These are phyloP conservation scores for Ctenoplectra terminalis DNA, from an alignment of 1,140 invertebrate genomes.

Conservation along the genomic window DNA sequence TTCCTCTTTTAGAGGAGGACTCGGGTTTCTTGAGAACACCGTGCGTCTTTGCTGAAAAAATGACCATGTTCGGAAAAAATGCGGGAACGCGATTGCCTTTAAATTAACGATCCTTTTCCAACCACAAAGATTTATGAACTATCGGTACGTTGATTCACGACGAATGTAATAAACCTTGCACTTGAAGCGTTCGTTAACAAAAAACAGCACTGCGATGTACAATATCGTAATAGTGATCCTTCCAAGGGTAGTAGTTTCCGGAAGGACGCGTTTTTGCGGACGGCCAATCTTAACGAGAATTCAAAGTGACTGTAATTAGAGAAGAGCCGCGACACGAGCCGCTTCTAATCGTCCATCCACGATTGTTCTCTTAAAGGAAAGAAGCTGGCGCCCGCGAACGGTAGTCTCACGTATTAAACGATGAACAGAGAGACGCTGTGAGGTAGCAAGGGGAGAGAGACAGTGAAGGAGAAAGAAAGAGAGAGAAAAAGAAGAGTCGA, in stretches of 20 bases:
- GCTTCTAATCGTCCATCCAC: constrained; percentile 51
- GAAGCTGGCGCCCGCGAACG: constrained; percentile 21
- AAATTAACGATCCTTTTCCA: not conserved
- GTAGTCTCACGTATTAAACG: constrained; percentile 16
- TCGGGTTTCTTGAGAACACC: too few relatives aligned
- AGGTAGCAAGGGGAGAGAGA: not conserved
- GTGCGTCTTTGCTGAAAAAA: constrained; percentile 6
- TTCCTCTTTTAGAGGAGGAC: not conserved
- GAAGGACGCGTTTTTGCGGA: constrained; percentile 62
- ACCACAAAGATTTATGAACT: not conserved
- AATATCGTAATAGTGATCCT: not conserved
- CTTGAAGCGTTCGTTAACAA: not conserved
- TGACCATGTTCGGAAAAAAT: not conserved
- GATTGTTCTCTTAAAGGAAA: constrained; percentile 49
- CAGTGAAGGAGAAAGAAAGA: constrained; percentile 1
- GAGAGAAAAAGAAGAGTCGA: constrained; percentile 46
- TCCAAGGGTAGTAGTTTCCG: not conserved
- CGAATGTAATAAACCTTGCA: not conserved
- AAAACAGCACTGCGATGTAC: not conserved
- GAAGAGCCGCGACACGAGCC: constrained; percentile 64
- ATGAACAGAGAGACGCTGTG: constrained; percentile 9
- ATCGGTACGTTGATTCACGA: not conserved
- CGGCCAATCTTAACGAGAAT: constrained; percentile 78
- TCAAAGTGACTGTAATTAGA: constrained; percentile 77
- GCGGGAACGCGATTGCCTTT: not conserved